phyloP scores from a whole-genome alignment of 2,888 invertebrate species.

The Iselma pallidipennis region DNA sequence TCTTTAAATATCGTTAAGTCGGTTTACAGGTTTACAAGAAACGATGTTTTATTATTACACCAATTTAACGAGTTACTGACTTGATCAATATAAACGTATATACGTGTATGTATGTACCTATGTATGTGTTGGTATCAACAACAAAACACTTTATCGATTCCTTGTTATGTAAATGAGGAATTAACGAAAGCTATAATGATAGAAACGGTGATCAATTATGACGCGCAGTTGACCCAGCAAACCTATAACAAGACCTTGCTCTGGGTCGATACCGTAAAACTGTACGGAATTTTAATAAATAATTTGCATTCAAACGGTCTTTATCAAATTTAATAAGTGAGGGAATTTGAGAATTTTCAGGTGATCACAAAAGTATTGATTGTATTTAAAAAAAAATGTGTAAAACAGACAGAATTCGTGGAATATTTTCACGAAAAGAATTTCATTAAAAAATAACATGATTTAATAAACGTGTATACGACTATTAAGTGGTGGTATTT shows the following conservation, averaged over 20 bases:
- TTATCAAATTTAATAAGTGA: neutral
- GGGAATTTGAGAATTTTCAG: neutral
- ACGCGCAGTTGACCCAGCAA: conserved; percentile 21
- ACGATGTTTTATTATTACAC: no score
- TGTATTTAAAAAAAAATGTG: no score
- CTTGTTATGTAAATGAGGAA: conserved; percentile 15
- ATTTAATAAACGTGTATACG: no score
- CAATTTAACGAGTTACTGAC: no score
- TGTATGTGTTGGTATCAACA: conserved; percentile 9
- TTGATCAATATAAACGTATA: no score
- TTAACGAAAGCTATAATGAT: conserved; percentile 5
- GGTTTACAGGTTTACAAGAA: no score
- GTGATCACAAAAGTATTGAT: conserved; percentile 18
- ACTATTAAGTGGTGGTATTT: conserved; percentile 17
- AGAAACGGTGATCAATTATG: conserved; percentile 22
- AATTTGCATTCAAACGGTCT: neutral
- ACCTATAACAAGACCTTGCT: neutral
- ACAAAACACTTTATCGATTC: conserved; percentile 12
- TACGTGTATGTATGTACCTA: neutral
- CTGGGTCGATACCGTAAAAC: neutral
- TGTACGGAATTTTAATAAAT: neutral
- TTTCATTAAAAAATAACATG: no score
- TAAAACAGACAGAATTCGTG: no score
- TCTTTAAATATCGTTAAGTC: no score
- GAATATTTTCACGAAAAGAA: no score